Base-by-base conservation (phyloP, 2,888 invertebrate genomes). In the Cataglyphis livida region DNA sequence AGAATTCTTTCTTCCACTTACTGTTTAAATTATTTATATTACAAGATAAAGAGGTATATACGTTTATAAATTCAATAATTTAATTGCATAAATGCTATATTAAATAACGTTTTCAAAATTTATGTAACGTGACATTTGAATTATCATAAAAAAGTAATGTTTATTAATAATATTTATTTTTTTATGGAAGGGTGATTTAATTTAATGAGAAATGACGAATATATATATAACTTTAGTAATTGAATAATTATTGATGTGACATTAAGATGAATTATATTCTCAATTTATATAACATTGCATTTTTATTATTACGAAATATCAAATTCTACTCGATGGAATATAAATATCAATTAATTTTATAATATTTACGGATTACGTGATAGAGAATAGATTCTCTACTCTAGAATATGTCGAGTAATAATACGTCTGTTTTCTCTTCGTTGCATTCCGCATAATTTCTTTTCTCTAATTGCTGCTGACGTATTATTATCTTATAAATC, bases 51-150 rank as follows among this genome's bases (percentile, higher is more conserved):
- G 32, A 15, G 3, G 1, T 35, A 21, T 38, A 57, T 25, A 3
- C 18, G 35, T 38, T 71, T 71, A 6, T 35, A 57, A 71, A 71
- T 57, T 71, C 12, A 21, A 57, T 21, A 57, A 21, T 57, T 57
- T 57, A 57, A 54, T 54, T 54, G 9, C n/a, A 4, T 54, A 21
- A 21, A 54, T 54, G 54, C 21, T 10, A 21, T 54, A 4, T 4
- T 54, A 21, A 7, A 10, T 54, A 54, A 54, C 3, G 4, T 21
- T 57, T 7, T 10, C 10, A n/a, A 21, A 57, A 57, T 57, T 57
- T 21, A 21, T 21, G 5, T 18, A 51, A 51, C 48, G 7, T n/a
- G n/a, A 2, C 7, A 57, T n/a, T 57, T 57, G 1, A 21, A 21
- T 57, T 21, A 57, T 21, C 0, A 10, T 21, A 21, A 57, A 54